Percentiles rank a stretch among this genome's conserved stretches.
phyloP scores from a whole-genome alignment of 2,888 invertebrate species.

The Caenorhabditis becei region DNA sequence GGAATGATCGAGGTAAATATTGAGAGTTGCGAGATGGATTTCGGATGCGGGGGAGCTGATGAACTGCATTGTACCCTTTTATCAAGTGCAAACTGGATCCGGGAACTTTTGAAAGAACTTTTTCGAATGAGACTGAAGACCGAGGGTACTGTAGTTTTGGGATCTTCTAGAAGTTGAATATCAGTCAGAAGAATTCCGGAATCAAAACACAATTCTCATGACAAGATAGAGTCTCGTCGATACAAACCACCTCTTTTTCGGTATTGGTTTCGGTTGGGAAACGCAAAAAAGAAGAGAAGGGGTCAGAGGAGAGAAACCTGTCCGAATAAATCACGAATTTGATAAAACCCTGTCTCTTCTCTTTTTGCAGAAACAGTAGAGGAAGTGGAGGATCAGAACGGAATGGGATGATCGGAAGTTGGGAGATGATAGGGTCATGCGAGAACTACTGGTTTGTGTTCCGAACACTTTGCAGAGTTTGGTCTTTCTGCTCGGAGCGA shows the following conservation, averaged over 20 bases:
- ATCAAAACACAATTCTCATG: not conserved
- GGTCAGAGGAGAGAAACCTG: slow-evolving; percentile 36
- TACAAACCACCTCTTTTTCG: not conserved
- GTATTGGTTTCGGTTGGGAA: slow-evolving; percentile 12
- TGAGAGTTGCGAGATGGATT: slow-evolving; percentile 36
- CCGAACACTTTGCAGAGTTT: not conserved
- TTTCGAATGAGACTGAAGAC: no score
- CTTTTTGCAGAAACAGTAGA: slow-evolving; percentile 11
- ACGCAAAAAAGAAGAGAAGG: slow-evolving; percentile 20
- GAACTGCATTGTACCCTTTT: not conserved
- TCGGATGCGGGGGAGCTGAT: slow-evolving; percentile 26
- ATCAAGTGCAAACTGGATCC: not conserved
- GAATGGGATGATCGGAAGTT: slow-evolving; percentile 1
- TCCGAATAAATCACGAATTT: slow-evolving; percentile 46
- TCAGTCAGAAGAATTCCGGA: no score
- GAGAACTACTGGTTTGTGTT: not conserved
- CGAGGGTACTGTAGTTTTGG: no score
- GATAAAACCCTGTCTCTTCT: slow-evolving; percentile 33
- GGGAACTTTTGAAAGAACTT: not conserved
- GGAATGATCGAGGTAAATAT: slow-evolving; percentile 49
- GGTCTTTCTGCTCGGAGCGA: not conserved
- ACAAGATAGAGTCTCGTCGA: slow-evolving; percentile 5
- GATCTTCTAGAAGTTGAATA: no score
- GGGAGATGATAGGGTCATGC: slow-evolving; percentile 3
- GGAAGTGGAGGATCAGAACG: slow-evolving; percentile 9